Conservation (phyloP, 2,888 invertebrate species). For the Drosophila affinis region DNA sequence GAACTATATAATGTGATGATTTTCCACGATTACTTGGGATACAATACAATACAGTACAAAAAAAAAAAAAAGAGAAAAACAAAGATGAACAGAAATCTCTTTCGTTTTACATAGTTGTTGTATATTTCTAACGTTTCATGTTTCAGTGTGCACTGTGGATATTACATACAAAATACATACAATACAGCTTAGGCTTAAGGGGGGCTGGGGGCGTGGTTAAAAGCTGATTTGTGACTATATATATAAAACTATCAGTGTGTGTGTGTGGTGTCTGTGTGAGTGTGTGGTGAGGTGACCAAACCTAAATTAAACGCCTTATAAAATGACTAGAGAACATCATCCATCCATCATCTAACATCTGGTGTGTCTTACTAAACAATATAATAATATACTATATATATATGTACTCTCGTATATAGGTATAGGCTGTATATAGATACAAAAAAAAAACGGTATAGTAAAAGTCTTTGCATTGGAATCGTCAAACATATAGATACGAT, state of each 20-base stretch:
- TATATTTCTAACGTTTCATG: slow-evolving; percentile 11
- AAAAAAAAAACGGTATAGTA: slow-evolving; percentile 37
- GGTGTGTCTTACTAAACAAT: slow-evolving; percentile 16
- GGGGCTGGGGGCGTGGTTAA: slow-evolving; percentile 33
- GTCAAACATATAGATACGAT: slow-evolving; percentile 28
- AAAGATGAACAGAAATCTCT: neutral
- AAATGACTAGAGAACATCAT: slow-evolving; percentile 43
- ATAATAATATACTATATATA: slow-evolving; percentile 6
- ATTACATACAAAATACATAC: slow-evolving; percentile 46
- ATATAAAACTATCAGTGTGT: slow-evolving; percentile 43
- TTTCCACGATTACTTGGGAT: slow-evolving; percentile 25
- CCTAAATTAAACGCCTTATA: slow-evolving; percentile 24
- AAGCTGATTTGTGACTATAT: slow-evolving; percentile 40
- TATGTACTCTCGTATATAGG: neutral
- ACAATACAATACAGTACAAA: slow-evolving; percentile 12
- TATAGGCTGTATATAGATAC: neutral
- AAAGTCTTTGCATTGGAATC: slow-evolving; percentile 75
- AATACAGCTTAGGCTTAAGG: slow-evolving; percentile 42
- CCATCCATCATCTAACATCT: slow-evolving; percentile 18
- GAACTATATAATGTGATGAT: slow-evolving; percentile 29
- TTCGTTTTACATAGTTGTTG: neutral
- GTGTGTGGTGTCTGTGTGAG: slow-evolving; percentile 25
- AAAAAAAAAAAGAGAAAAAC: slow-evolving; percentile 5
- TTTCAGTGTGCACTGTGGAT: slow-evolving; percentile 20
- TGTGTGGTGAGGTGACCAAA: slow-evolving; percentile 25